A percentile compares a stretch with the other conserved stretches of the same genome.
These are phyloP conservation scores for Orbicella faveolata DNA, from an alignment of 64 coral and sea anemone genomes.

Conservation along the genomic window DNA sequence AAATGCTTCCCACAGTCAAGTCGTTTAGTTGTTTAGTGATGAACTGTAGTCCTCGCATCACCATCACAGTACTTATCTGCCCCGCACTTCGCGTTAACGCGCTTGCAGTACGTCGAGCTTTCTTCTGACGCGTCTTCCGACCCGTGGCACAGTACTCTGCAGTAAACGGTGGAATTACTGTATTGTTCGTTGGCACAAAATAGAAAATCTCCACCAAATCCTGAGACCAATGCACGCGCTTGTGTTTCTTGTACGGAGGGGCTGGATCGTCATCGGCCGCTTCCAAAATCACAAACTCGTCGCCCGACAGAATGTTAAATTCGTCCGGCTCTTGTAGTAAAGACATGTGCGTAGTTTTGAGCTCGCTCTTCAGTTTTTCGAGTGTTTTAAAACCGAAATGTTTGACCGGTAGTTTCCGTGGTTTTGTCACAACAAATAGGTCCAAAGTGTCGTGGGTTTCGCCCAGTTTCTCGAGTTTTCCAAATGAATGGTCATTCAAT, in stretches of 20 bases:
- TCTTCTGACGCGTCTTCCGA: neutral
- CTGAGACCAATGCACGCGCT: constrained; percentile 38
- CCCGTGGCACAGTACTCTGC: constrained; percentile 4
- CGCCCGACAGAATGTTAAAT: constrained; percentile 33
- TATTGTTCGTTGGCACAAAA: constrained; percentile 36
- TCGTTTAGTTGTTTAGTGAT: constrained; percentile 44
- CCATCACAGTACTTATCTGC: constrained; percentile 36
- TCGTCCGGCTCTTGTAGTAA: constrained; percentile 16
- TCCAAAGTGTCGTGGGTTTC: neutral
- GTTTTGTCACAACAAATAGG: neutral
- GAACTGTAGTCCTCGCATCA: constrained; percentile 41
- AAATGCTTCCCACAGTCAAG: constrained; percentile 12
- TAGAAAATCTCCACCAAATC: constrained; percentile 38
- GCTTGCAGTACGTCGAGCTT: constrained; percentile 2
- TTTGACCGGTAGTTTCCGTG: neutral
- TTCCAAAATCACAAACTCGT: constrained; percentile 25
- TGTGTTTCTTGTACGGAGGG: constrained; percentile 37
- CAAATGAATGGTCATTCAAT: constrained; percentile 9
- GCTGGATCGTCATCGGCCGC: neutral
- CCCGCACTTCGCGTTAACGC: constrained; percentile 22
- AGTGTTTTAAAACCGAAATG: neutral
- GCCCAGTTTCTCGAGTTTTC: constrained; percentile 11
- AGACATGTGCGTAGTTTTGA: constrained; percentile 5
- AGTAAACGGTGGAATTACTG: constrained; percentile 9
- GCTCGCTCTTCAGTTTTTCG: neutral